Base-by-base conservation (phyloP, 2,797 vertebrate species). In the Capromys pilorides region DNA sequence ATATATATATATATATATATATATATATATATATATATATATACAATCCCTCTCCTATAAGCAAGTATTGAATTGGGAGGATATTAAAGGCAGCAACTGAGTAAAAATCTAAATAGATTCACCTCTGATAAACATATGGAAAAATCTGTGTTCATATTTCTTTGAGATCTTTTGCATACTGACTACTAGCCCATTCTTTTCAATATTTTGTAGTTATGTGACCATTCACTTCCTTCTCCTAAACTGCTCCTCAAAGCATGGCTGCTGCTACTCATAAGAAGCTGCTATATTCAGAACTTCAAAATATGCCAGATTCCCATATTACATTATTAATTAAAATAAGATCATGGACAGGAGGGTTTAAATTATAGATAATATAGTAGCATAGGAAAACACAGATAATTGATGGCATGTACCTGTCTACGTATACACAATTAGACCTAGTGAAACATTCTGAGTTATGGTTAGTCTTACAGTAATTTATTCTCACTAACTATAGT, bases 401-500 rank as follows among this genome's bases (percentile, higher is more conserved):
- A 93, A 86, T 21, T 90, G 73, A 86, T 93, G 77, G 87, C 87
- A 90, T 61, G 59, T 94, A 67, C 87, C 73, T 85, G 75, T 95
- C 91, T 94, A 88, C 54, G 39, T 67, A 45, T 95, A n/a, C 80
- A 90, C 94, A 96, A 95, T 88, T 93, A 93, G 79, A 87, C 79
- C 83, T 95, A 69, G 66, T 94, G 86, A 97, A 86, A 86, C 95
- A 90, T 92, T 95, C 93, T 93, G 78, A 95, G 95, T 94, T 94
- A 94, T 90, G 77, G 91, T 39, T 96, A 73, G 77, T 77, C 73
- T 91, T 87, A 91, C 73, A 92, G 49, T 83, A 90, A 95, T 89
- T 95, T 85, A 94, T 90, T 93, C 82, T 97, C 93, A 69, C 79
- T 92, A 92, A 84, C 82, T 78, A 26, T 85, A 91, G 90, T 95